phyloP scores from a whole-genome alignment of 2,113 vertebrate species.

The Probosciger aterrimus region DNA sequence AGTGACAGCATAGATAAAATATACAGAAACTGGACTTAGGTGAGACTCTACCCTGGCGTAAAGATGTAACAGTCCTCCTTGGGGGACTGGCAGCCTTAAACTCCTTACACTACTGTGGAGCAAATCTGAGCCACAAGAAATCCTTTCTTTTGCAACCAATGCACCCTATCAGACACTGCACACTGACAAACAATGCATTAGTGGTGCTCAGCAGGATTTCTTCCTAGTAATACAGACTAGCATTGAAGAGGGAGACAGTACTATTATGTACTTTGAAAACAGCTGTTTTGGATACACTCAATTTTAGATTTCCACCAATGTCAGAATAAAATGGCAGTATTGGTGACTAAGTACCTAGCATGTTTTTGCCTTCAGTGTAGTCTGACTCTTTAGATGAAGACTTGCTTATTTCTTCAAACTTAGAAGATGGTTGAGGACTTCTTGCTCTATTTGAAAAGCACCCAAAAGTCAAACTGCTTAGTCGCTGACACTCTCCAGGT shows the following conservation, averaged over 20 bases:
- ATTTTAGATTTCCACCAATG: not conserved
- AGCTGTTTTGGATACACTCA: not conserved
- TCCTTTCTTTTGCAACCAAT: not conserved
- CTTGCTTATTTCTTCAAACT: conserved; percentile 77
- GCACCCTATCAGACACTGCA: not conserved
- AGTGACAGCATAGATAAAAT: not conserved
- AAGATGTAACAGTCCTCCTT: not conserved
- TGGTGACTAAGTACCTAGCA: conserved; percentile 59
- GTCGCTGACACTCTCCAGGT: conserved; percentile 84
- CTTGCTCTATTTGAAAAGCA: conserved; percentile 90
- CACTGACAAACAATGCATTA: not conserved
- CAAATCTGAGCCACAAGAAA: not conserved
- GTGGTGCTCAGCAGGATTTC: not conserved
- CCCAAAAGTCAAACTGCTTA: conserved; percentile 93
- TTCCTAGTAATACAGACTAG: not conserved
- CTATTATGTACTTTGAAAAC: not conserved
- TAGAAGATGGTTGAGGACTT: conserved; percentile 82
- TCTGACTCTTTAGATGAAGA: conserved; percentile 47
- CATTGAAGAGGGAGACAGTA: not conserved
- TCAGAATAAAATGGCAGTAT: not conserved
- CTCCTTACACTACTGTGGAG: not conserved
- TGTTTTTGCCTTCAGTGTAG: conserved; percentile 39
- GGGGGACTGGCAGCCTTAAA: not conserved
- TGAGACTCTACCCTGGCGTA: not conserved
- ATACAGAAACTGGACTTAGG: not conserved